Evolutionary conservation across 2,797 vertebrate genomes (phyloP).

Genomic region (Aldrovandia affinis): DNA sequence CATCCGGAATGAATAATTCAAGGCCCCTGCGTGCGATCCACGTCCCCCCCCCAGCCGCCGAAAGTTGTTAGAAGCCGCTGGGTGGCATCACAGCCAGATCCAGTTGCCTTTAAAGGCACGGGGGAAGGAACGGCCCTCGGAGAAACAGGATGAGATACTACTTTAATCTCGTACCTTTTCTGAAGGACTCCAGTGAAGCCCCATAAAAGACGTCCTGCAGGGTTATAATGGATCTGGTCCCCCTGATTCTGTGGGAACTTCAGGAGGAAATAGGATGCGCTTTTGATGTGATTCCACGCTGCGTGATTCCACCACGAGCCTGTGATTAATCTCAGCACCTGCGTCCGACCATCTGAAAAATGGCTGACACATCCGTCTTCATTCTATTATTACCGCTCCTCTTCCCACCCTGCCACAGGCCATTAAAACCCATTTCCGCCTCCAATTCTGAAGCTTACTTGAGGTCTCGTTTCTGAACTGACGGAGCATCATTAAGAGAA

Average conservation of each 20-base stretch:
- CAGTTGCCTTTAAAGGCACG: constrained; percentile 18
- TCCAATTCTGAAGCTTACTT: not conserved
- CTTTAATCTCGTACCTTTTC: constrained; percentile 26
- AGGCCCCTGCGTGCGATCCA: not conserved
- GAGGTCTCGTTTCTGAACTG: constrained; percentile 40
- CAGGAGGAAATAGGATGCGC: not conserved
- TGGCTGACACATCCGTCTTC: not conserved
- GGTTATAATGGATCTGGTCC: constrained; percentile 22
- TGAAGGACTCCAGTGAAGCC: constrained; percentile 11
- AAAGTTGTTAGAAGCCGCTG: constrained; percentile 25
- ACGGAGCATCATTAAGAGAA: constrained; percentile 67
- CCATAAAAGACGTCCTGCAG: not conserved
- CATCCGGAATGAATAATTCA: constrained; percentile 20
- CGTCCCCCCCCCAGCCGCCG: not conserved
- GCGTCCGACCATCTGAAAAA: not conserved
- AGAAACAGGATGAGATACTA: constrained; percentile 27
- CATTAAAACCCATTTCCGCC: constrained; percentile 72
- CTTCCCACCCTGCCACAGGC: constrained; percentile 49
- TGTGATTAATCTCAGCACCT: constrained; percentile 16
- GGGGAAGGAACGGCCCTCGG: constrained; percentile 15
- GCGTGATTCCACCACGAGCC: not conserved
- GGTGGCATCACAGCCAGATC: constrained; percentile 19
- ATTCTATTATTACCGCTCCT: not conserved
- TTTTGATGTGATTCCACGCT: constrained; percentile 23
- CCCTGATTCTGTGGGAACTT: not conserved